A percentile compares a stretch with the other conserved stretches of the same genome.
These are phyloP conservation scores for Trogon melanurus DNA, from an alignment of 2,113 vertebrate genomes.

Conservation along the genomic window DNA sequence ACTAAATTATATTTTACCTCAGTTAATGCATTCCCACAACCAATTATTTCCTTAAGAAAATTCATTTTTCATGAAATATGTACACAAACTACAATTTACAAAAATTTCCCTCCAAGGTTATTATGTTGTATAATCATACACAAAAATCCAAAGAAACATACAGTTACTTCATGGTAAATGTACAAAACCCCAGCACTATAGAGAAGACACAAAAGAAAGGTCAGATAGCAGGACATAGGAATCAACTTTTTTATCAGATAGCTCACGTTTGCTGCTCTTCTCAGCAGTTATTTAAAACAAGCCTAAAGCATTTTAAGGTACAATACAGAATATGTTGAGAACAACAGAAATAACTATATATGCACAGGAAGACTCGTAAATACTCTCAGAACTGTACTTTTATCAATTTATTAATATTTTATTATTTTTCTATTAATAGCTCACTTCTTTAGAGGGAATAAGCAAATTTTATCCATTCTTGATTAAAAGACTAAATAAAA, in stretches of 20 bases:
- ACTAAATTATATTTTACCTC: background rate
- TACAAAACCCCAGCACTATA: background rate
- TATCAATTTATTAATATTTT: background rate
- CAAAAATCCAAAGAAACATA: background rate
- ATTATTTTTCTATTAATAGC: background rate
- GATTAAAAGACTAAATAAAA: background rate
- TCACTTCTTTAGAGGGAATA: background rate
- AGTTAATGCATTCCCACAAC: background rate
- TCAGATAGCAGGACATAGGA: background rate
- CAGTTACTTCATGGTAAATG: background rate
- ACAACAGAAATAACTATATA: background rate
- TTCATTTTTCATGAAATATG: background rate
- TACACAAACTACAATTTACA: background rate
- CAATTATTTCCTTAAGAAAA: background rate
- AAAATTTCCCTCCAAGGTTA: background rate
- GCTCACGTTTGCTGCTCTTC: background rate
- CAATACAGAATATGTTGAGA: background rate
- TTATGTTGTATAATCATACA: background rate
- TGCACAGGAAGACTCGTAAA: background rate
- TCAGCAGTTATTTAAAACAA: background rate
- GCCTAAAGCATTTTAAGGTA: background rate
- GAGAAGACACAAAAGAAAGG: background rate
- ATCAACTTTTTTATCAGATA: background rate
- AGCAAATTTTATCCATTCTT: background rate
- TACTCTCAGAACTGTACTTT: background rate